phyloP scores from a whole-genome alignment of 2,888 invertebrate species.

The Platycnemis pennipes region DNA sequence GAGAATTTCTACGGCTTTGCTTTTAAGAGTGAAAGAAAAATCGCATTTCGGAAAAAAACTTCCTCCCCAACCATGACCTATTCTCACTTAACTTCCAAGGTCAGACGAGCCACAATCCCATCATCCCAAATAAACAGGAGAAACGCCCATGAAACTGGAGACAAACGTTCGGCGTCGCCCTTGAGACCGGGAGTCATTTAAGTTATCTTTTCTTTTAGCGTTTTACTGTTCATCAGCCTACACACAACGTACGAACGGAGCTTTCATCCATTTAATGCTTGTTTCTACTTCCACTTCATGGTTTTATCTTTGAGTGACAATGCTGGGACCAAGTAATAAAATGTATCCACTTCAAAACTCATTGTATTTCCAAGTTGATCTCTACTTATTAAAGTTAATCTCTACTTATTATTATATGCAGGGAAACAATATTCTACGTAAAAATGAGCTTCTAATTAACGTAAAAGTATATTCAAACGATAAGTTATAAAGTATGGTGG shows the following conservation, averaged over 20 bases:
- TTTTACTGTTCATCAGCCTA: not conserved
- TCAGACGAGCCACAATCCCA: not conserved
- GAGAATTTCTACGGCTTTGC: not conserved
- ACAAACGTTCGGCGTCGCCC: not conserved
- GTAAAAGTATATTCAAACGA: too few relatives aligned
- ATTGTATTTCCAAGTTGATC: too few relatives aligned
- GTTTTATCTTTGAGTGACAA: too few relatives aligned
- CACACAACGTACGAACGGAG: not conserved
- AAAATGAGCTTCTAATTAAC: too few relatives aligned
- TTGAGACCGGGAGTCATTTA: not conserved
- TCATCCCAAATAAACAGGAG: constrained; percentile 14
- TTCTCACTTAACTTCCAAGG: not conserved
- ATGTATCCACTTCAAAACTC: too few relatives aligned
- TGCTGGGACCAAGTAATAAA: too few relatives aligned
- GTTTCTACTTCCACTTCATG: too few relatives aligned
- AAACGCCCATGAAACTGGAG: constrained; percentile 6
- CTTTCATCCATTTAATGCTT: not conserved
- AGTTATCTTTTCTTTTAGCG: not conserved
- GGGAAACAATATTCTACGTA: too few relatives aligned
- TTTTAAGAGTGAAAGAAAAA: not conserved
- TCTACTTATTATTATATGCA: too few relatives aligned
- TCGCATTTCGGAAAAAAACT: not conserved
- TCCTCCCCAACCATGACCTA: not conserved
- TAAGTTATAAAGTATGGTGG: too few relatives aligned
- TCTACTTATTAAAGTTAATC: too few relatives aligned